These are phyloP conservation scores for Riparia riparia DNA, from an alignment of 2,113 vertebrate genomes.

Conservation along the genomic window DNA sequence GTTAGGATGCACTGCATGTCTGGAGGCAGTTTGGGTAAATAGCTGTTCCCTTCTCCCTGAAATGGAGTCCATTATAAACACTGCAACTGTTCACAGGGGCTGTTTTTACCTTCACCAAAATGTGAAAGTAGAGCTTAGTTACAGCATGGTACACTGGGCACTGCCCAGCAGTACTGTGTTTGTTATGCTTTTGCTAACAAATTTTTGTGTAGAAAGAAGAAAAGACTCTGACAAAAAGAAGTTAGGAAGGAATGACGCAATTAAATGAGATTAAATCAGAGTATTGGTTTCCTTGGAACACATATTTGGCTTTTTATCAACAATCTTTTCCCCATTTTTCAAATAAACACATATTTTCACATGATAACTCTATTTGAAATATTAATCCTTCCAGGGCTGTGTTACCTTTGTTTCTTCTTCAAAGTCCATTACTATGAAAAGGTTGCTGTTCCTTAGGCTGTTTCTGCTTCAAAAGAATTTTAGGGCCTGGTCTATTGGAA, in stretches of 20 bases:
- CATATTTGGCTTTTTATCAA: slow-evolving; percentile 33
- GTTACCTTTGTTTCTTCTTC: slow-evolving; percentile 78
- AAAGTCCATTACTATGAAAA: slow-evolving; percentile 79
- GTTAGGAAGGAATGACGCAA: slow-evolving; percentile 32
- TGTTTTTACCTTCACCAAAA: neutral
- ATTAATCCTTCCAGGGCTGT: slow-evolving; percentile 68
- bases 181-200: slow-evolving; percentile 27
- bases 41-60: neutral
- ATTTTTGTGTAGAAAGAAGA: slow-evolving; percentile 49
- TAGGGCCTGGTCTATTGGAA: slow-evolving; percentile 82
- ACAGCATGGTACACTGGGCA: neutral
- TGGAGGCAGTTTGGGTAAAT: neutral
- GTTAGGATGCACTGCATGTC: neutral
- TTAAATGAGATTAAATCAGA: slow-evolving; percentile 50
- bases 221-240: slow-evolving; percentile 45
- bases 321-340: slow-evolving; percentile 41
- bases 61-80: neutral
- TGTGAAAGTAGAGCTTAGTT: neutral
- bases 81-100: neutral
- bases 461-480: slow-evolving; percentile 84
- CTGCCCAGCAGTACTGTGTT: neutral
- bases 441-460: slow-evolving; percentile 74
- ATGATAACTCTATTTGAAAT: slow-evolving; percentile 64
- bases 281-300: slow-evolving; percentile 39
- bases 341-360: slow-evolving; percentile 64